These are phyloP conservation scores for Orchesella cincta DNA, from an alignment of 1,140 invertebrate genomes.

Conservation along the genomic window DNA sequence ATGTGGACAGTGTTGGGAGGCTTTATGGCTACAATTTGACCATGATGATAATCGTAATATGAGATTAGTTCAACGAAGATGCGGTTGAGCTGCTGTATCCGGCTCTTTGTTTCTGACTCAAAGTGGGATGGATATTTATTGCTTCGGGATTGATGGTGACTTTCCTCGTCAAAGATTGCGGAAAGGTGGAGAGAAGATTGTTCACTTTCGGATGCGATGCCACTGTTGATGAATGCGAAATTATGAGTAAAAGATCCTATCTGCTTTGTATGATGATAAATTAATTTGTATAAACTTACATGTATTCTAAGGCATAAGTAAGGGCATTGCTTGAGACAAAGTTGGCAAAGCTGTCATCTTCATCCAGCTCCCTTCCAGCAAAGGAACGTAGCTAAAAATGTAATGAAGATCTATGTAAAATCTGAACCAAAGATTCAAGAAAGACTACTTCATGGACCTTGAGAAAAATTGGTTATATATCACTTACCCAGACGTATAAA, in stretches of 20 bases:
- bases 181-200: slow-evolving; percentile 49
- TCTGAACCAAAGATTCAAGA: neutral
- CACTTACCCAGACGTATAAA: slow-evolving; percentile 46
- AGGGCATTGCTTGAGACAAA: slow-evolving; percentile 47
- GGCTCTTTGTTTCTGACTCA: slow-evolving; percentile 47
- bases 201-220: slow-evolving; percentile 42
- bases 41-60: slow-evolving; percentile 48
- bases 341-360: slow-evolving; percentile 42
- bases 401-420: too few species aligned
- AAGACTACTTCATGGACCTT: neutral
- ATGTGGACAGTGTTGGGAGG: slow-evolving; percentile 50
- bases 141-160: slow-evolving; percentile 34
- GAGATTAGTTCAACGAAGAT: slow-evolving; percentile 44
- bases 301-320: slow-evolving; percentile 45
- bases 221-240: slow-evolving; percentile 29
- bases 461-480: neutral
- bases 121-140: slow-evolving; percentile 45
- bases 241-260: neutral
- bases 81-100: slow-evolving; percentile 44
- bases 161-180: slow-evolving; percentile 50
- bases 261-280: neutral
- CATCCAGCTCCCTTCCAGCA: slow-evolving; percentile 37
- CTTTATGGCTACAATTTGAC: slow-evolving; percentile 43
- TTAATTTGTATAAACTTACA: too few species aligned
- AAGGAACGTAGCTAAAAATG: slow-evolving; percentile 48